Evolutionary conservation across 2,113 vertebrate species (phyloP).

Genomic region (Dicaeum eximium): DNA sequence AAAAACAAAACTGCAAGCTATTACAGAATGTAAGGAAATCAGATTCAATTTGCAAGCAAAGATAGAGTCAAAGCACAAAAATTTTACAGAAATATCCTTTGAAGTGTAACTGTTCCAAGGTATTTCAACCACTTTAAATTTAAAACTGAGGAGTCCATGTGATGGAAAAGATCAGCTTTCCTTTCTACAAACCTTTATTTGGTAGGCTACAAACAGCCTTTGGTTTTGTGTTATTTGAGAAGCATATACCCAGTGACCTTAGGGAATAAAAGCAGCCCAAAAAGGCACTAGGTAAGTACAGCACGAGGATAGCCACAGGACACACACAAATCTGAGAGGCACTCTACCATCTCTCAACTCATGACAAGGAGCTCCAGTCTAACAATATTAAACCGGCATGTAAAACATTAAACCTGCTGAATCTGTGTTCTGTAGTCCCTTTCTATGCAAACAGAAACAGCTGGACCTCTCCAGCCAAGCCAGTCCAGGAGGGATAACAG

Average conservation of each 20-base stretch:
- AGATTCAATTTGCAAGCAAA: slow-evolving; percentile 53
- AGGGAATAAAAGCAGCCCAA: neutral
- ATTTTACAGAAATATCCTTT: neutral
- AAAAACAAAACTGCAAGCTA: slow-evolving; percentile 60
- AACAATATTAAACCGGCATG: neutral
- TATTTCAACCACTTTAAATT: neutral
- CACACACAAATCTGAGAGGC: neutral
- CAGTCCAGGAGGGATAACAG: neutral
- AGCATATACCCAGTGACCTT: neutral
- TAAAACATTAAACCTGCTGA: neutral
- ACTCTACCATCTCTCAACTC: neutral
- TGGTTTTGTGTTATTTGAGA: neutral
- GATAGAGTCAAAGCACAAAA: neutral
- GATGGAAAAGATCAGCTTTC: neutral
- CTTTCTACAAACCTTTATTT: neutral
- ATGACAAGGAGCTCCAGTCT: neutral
- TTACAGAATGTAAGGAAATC: slow-evolving; percentile 60
- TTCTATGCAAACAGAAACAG: neutral
- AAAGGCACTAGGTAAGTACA: neutral
- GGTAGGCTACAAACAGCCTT: neutral
- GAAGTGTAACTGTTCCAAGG: neutral
- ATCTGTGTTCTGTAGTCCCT: neutral
- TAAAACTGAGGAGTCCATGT: neutral
- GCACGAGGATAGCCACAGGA: neutral
- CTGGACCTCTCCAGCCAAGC: neutral